Conservation (phyloP, 2,113 vertebrate species). For the Cathartes aura region DNA sequence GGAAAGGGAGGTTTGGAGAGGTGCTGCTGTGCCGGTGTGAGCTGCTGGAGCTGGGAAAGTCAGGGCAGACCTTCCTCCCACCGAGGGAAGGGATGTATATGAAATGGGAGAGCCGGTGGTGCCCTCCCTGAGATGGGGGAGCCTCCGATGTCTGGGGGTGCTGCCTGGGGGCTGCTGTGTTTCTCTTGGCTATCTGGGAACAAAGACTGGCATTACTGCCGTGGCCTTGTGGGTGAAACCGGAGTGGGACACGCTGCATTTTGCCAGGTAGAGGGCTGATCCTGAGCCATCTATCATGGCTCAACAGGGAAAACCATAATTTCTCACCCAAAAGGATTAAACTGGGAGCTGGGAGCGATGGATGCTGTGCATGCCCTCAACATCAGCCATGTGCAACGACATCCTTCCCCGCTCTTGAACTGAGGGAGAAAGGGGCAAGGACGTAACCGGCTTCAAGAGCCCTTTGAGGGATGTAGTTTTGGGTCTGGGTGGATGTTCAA, state of each 20-base stretch:
- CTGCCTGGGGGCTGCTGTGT: not conserved
- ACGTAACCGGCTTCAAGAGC: not conserved
- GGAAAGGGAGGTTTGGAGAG: not conserved
- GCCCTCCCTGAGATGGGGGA: not conserved
- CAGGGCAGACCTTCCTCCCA: not conserved
- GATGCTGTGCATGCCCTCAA: not conserved
- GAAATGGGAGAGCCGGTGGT: not conserved
- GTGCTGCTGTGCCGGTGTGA: not conserved
- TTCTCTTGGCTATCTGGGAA: not conserved
- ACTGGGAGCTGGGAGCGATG: not conserved
- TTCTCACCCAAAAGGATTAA: not conserved
- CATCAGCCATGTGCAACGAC: not conserved
- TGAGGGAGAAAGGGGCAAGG: not conserved
- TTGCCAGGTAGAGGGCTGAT: not conserved
- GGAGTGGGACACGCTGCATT: fast-evolving
- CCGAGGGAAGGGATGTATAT: not conserved
- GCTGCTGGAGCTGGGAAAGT: not conserved
- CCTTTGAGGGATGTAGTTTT: not conserved
- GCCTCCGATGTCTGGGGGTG: not conserved
- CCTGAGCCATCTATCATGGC: fast-evolving
- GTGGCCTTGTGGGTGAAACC: fast-evolving
- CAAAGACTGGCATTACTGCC: not conserved
- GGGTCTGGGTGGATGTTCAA: not conserved
- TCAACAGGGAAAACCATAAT: not conserved
- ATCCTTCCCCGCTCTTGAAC: not conserved